A percentile compares a stretch with the other conserved stretches of the same genome.
Conservation (phyloP, 2,113 vertebrate genomes). For the Paramormyrops kingsleyae region DNA sequence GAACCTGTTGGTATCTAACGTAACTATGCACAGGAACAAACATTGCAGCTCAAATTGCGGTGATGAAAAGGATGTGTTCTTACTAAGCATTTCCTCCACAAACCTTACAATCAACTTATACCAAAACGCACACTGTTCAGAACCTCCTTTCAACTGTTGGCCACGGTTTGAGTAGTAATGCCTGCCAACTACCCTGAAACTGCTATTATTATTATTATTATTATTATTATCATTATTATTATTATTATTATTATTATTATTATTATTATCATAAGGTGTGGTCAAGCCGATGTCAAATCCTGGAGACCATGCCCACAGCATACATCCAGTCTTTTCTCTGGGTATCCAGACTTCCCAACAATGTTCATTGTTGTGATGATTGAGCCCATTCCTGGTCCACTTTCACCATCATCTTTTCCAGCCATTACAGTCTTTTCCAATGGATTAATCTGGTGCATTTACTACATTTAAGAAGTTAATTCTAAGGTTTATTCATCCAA, state of each 20-base stretch:
- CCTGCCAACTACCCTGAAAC: neutral
- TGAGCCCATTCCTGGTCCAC: neutral
- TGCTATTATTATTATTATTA: neutral
- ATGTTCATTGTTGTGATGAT: neutral
- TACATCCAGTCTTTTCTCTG: neutral
- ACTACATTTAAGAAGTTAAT: neutral
- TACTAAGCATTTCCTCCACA: neutral
- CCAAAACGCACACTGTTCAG: neutral
- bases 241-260: too few relatives aligned
- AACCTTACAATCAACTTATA: neutral
- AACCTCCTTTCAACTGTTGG: neutral
- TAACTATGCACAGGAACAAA: neutral
- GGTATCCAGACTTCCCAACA: neutral
- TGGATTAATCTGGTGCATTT: neutral
- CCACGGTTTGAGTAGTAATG: neutral
- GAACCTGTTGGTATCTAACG: neutral
- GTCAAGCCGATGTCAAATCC: neutral
- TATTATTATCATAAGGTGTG: neutral
- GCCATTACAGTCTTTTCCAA: neutral
- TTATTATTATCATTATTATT: too few relatives aligned
- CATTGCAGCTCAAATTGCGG: neutral
- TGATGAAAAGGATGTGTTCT: neutral
- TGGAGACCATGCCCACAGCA: neutral
- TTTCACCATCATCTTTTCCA: neutral
- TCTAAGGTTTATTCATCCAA: neutral